Evolutionary conservation across 2,888 invertebrate species (phyloP).

Genomic region (Campoplex capitator): DNA sequence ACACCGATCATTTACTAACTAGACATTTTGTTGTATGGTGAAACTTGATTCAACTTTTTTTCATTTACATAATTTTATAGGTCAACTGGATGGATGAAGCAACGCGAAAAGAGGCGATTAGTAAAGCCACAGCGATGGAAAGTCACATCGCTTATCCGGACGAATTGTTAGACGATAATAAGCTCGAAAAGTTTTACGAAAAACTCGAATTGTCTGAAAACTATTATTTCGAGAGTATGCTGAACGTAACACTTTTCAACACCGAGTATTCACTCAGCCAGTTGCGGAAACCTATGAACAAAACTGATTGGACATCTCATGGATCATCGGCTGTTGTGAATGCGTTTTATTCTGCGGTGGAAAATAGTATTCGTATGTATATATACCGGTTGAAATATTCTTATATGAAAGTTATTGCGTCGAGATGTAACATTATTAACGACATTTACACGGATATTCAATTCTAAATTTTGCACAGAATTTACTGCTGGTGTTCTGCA

Average conservation of each 20-base stretch:
- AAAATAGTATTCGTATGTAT: conserved; percentile 85
- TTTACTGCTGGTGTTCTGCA: conserved; percentile 96
- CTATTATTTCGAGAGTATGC: conserved; percentile 85
- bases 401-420: not conserved
- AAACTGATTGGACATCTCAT: conserved; percentile 86
- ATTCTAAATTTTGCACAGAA: conserved; percentile 22
- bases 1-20: not conserved
- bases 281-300: conserved; percentile 85
- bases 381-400: not conserved
- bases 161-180: conserved; percentile 93
- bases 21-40: not conserved
- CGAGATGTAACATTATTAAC: not conserved
- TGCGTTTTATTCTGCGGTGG: conserved; percentile 86
- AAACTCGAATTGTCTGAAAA: conserved; percentile 84
- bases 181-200: conserved; percentile 92
- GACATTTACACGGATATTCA: not conserved
- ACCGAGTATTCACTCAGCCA: conserved; percentile 85
- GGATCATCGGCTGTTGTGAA: conserved; percentile 86
- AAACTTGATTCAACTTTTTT: not conserved
- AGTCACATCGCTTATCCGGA: conserved; percentile 97
- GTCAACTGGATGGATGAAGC: conserved; percentile 5
- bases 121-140: conserved; percentile 93
- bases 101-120: conserved; percentile 87
- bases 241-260: conserved; percentile 85
- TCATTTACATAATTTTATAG: not conserved